phyloP scores from a whole-genome alignment of 2,797 vertebrate genomes.

The Hoplostethus atlanticus region DNA sequence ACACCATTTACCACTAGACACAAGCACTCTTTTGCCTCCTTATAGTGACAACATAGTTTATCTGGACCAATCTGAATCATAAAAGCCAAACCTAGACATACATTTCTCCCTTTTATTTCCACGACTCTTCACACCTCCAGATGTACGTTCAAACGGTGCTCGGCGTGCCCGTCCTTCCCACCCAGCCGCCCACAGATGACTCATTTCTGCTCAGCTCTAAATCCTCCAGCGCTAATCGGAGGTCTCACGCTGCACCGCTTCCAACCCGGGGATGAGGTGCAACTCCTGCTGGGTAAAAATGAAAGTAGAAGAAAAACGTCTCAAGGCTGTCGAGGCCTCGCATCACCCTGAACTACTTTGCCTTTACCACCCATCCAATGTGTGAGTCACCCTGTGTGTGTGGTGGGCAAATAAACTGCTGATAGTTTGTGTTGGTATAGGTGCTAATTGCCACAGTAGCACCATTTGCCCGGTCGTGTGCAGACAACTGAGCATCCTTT shows the following conservation, averaged over 20 bases:
- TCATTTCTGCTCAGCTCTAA: constrained; percentile 41
- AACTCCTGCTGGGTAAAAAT: background rate
- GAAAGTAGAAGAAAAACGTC: background rate
- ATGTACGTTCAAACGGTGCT: background rate
- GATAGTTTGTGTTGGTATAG: background rate
- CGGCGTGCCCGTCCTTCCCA: constrained; percentile 12
- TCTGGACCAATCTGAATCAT: constrained; percentile 12
- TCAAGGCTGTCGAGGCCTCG: background rate
- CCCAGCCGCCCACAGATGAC: constrained; percentile 38
- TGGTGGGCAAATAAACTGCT: background rate
- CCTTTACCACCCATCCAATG: background rate
- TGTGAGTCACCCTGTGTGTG: background rate
- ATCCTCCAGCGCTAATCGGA: background rate
- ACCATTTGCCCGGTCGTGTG: background rate
- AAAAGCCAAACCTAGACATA: background rate
- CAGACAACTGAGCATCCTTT: constrained; percentile 18
- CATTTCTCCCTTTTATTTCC: too few relatives aligned
- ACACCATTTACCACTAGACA: background rate
- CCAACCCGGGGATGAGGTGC: background rate
- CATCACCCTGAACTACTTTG: background rate
- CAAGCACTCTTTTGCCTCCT: background rate
- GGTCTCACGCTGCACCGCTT: background rate
- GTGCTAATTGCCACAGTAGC: constrained; percentile 1
- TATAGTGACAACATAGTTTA: background rate
- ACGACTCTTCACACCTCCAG: too few relatives aligned